A percentile compares a stretch with the other conserved stretches of the same genome.
Conservation (phyloP, 2,797 vertebrate species). For the Tachyglossus aculeatus region DNA sequence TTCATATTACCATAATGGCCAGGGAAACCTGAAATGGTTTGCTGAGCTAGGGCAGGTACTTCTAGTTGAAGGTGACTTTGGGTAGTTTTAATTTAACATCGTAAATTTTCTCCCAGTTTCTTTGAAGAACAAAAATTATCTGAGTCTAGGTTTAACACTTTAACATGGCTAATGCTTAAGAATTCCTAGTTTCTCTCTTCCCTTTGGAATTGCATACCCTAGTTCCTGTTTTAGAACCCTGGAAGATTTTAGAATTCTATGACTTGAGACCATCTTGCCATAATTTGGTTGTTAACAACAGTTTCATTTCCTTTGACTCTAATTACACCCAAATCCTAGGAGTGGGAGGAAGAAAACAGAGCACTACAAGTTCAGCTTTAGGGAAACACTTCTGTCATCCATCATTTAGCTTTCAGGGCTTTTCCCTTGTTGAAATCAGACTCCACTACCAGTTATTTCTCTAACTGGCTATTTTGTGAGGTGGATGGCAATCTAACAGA, state of each 20-base stretch:
- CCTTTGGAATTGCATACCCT: background rate
- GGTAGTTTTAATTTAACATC: slow-evolving; percentile 37
- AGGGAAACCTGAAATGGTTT: slow-evolving; percentile 55
- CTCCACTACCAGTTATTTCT: background rate
- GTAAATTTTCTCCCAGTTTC: slow-evolving; percentile 47
- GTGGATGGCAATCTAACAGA: background rate
- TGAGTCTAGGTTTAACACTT: slow-evolving; percentile 14
- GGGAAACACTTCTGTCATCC: background rate
- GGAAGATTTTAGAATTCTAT: background rate
- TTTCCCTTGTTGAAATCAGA: background rate
- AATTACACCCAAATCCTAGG: background rate
- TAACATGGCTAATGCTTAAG: slow-evolving; percentile 17
- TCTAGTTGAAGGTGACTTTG: slow-evolving; percentile 49
- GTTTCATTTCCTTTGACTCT: background rate
- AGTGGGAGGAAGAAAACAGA: background rate
- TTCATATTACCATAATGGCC: slow-evolving; percentile 57
- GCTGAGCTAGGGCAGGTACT: slow-evolving; percentile 50
- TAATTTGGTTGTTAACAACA: background rate
- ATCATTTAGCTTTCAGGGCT: background rate
- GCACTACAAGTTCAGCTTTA: background rate
- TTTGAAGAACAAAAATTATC: slow-evolving; percentile 60
- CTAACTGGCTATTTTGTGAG: background rate
- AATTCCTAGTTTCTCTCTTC: slow-evolving; percentile 20
- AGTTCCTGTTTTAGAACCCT: background rate
- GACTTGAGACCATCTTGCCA: background rate